Evolutionary conservation across 2,113 vertebrate genomes (phyloP), one percentile per base, ranked within the genome.

Genomic region (Onychorhynchus coronatus): DNA sequence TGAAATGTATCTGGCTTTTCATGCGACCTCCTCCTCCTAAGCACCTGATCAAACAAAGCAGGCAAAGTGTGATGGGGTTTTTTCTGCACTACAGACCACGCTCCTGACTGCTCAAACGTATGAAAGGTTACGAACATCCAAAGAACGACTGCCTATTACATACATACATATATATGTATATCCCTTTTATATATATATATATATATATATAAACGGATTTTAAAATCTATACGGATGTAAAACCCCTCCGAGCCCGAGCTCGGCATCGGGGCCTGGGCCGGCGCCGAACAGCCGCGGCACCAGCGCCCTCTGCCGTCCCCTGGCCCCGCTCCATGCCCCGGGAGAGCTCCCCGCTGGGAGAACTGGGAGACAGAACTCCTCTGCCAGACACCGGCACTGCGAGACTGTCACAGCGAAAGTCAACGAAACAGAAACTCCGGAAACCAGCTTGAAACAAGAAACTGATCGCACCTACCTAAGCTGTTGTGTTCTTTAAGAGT

Each of bases 401-500:
- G 11, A 9, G 14, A 27, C 33, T 7, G 58, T 35, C 25, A 5
- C 5, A n/a, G 85, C 22, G 71, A 39, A 80, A 14, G 25, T 21
- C 88, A 90, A 7, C 16, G 55, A 65, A 65, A 75, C 14, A 46
- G 84, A 81, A 85, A 67, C 79, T 88, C 46, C n/a, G 59, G 95
- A 96, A 89, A 93, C 44, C 73, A 85, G 75, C 61, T 98, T 88
- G 94, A 97, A 97, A 66, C 39, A 97, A 97, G 89, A 95, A 96
- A 81, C 87, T 35, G 79, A 95, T 96, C 86, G 77, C 87, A 99
- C 99, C 99, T 99, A 99, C 99, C 99, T 98, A 99, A 98, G 93
- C 99, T 99, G 99, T 98, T 99, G 99, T 99, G 99, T 98, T 99
- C 99, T 98, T 99, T 99, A 97, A 99, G 98, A 98, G 98, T 99